A percentile compares a stretch with the other conserved stretches of the same genome.
These are phyloP conservation scores for Zosterops hypoxanthus DNA, from an alignment of 2,113 vertebrate species.

Conservation along the genomic window DNA sequence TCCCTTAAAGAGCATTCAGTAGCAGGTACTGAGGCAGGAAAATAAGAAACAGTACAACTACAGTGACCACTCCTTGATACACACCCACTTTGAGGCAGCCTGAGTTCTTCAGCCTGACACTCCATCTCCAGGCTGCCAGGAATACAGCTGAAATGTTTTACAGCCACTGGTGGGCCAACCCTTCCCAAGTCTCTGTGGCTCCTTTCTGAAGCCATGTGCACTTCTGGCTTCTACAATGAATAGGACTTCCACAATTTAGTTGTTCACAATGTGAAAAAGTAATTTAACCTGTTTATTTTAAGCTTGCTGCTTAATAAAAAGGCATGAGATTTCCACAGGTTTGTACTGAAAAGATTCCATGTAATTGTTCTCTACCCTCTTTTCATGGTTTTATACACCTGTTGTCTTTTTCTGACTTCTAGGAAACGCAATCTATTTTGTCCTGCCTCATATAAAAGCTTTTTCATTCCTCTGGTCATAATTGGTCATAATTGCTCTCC, in stretches of 20 bases:
- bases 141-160: neutral
- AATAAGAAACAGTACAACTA: neutral
- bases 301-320: neutral
- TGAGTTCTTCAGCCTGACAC: neutral
- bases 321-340: fast-evolving
- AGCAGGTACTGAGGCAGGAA: neutral
- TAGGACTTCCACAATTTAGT: neutral
- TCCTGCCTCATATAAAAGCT: neutral
- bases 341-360: neutral
- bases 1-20: neutral
- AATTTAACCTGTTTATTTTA: neutral
- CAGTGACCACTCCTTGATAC: neutral
- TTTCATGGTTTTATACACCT: neutral
- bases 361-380: neutral
- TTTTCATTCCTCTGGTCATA: neutral
- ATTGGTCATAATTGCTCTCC: neutral
- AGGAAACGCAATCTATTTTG: neutral
- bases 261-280: neutral
- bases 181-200: neutral
- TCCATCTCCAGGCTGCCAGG: neutral
- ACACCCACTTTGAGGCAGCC: neutral
- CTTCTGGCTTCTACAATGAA: neutral
- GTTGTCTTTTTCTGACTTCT: neutral
- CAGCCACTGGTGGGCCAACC: neutral
- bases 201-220: neutral